These are phyloP conservation scores for Gymnothorax javanicus DNA, from an alignment of 2,797 vertebrate species.

Conservation along the genomic window DNA sequence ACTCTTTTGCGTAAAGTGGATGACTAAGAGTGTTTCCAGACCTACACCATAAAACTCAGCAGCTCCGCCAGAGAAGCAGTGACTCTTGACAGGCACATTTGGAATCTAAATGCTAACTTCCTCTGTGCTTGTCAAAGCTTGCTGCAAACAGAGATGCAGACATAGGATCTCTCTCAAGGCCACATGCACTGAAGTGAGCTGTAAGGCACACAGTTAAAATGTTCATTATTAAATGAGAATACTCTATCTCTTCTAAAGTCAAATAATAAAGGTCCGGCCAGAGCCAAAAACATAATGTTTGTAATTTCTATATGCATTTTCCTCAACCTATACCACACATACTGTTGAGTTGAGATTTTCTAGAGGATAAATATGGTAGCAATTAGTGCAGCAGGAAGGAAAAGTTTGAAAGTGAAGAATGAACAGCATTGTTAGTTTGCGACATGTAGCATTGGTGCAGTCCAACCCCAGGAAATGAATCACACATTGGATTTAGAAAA, in stretches of 20 bases:
- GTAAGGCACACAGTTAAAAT: too few relatives aligned
- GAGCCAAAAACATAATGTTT: slow-evolving; percentile 4
- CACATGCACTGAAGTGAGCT: not conserved
- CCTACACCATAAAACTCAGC: not conserved
- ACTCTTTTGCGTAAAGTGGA: not conserved
- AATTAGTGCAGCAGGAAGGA: slow-evolving; percentile 24
- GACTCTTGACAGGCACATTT: not conserved
- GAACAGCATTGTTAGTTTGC: slow-evolving; percentile 28
- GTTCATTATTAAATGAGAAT: too few relatives aligned
- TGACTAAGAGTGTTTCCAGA: not conserved
- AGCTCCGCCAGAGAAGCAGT: not conserved
- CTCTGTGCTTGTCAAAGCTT: not conserved
- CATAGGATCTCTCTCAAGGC: not conserved
- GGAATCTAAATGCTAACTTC: not conserved
- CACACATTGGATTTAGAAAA: slow-evolving; percentile 36
- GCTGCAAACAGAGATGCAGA: not conserved
- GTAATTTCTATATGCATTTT: slow-evolving; percentile 7
- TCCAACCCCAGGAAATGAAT: slow-evolving; percentile 36
- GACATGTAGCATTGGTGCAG: slow-evolving; percentile 25
- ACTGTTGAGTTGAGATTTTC: slow-evolving; percentile 17
- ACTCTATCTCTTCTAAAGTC: not conserved
- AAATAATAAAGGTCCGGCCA: not conserved
- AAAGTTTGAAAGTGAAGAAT: slow-evolving; percentile 28
- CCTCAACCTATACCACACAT: slow-evolving; percentile 19
- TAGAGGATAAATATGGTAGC: slow-evolving; percentile 29